Evolutionary conservation across 1,140 invertebrate genomes (phyloP).

Genomic region (Sitophilus oryzae): DNA sequence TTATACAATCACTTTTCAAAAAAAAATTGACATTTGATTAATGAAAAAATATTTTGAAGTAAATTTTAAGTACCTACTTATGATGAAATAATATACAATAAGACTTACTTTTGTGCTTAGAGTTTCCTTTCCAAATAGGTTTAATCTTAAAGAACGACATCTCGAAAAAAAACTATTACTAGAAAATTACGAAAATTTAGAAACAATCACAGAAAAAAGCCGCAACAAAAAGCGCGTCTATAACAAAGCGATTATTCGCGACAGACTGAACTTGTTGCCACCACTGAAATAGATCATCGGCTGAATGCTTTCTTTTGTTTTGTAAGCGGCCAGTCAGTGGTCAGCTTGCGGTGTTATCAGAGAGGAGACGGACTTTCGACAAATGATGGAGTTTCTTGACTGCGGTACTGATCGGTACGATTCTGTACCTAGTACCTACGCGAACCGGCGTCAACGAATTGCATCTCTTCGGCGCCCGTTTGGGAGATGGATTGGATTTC

Average conservation of each 20-base stretch:
- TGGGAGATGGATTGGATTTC: constrained; percentile 12
- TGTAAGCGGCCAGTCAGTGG: constrained; percentile 10
- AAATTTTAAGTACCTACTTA: too few species aligned
- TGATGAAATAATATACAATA: background rate
- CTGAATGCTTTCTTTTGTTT: constrained; percentile 1
- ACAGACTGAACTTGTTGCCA: too few species aligned
- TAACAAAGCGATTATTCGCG: too few species aligned
- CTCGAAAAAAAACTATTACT: constrained; percentile 3
- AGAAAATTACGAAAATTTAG: too few species aligned
- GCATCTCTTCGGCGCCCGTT: constrained; percentile 18
- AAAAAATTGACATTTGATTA: too few species aligned
- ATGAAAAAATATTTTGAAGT: too few species aligned
- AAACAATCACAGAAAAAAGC: background rate
- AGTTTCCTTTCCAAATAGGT: constrained; percentile 58
- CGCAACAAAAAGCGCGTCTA: too few species aligned
- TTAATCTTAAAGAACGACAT: constrained; percentile 55
- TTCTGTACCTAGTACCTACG: constrained; percentile 21
- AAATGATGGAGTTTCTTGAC: constrained; percentile 23
- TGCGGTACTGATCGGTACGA: constrained; percentile 27
- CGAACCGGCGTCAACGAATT: too few species aligned
- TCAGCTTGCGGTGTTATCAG: constrained; percentile 18
- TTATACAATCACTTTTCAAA: too few species aligned
- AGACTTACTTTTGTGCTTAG: constrained; percentile 64
- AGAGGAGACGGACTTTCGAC: constrained; percentile 21
- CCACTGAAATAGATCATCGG: background rate